Evolutionary conservation across 2,797 vertebrate species (phyloP).

Genomic region (Pterois miles): DNA sequence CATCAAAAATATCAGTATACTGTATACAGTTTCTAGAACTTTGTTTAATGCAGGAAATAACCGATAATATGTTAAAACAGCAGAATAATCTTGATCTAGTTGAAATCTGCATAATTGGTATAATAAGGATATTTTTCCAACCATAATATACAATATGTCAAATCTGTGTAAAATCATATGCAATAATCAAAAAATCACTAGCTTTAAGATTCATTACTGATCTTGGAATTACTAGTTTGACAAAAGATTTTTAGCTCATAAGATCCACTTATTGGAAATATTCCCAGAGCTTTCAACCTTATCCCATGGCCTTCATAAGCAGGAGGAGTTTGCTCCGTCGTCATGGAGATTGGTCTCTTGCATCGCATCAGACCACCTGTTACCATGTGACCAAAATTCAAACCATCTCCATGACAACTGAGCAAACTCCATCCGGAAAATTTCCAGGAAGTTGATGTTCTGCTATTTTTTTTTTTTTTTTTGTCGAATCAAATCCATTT

Average conservation of each 20-base stretch:
- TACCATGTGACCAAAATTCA: not conserved
- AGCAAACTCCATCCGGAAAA: not conserved
- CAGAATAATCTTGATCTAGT: not conserved
- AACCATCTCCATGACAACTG: conserved; percentile 26
- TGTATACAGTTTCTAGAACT: not conserved
- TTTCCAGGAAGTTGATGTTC: not conserved
- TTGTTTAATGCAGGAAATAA: not conserved
- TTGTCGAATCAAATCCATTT: not conserved
- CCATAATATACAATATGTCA: not conserved
- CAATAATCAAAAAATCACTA: not conserved
- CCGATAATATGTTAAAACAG: not conserved
- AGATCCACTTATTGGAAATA: not conserved
- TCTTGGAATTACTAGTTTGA: not conserved
- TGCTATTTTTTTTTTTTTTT: too few species aligned
- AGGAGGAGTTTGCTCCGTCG: conserved; percentile 10
- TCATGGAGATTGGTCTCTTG: conserved; percentile 3
- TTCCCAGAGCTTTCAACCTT: not conserved
- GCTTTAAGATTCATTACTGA: not conserved
- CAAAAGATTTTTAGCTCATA: not conserved
- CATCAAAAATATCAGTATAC: conserved; percentile 19
- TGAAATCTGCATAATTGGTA: not conserved
- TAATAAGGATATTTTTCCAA: not conserved
- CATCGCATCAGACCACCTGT: not conserved
- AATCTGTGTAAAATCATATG: not conserved
- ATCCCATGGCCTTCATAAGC: not conserved